phyloP scores from a whole-genome alignment of 2,113 vertebrate genomes.

The Pelecanus crispus region DNA sequence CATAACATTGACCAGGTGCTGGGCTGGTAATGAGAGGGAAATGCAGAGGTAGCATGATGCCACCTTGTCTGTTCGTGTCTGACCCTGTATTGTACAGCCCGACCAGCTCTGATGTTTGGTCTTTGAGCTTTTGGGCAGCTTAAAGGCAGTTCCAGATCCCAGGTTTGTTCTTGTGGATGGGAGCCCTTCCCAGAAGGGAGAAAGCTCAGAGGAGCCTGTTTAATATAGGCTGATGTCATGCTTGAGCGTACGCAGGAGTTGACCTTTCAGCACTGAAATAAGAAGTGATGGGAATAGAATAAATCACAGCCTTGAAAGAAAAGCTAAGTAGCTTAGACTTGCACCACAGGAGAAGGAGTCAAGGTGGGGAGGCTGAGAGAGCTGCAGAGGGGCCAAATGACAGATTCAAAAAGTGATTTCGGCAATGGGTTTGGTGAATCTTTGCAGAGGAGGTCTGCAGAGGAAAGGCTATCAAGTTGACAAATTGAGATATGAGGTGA shows the following conservation, averaged over 20 bases:
- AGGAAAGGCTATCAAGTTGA: background rate
- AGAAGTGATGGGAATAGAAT: constrained; percentile 33
- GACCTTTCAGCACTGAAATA: constrained; percentile 41
- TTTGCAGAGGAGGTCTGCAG: background rate
- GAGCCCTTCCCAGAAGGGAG: constrained; percentile 37
- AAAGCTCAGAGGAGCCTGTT: constrained; percentile 24
- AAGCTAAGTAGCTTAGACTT: background rate
- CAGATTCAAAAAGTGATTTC: background rate
- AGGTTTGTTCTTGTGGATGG: constrained; percentile 11
- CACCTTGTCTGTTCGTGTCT: background rate
- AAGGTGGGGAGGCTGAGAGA: background rate
- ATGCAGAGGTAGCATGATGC: background rate
- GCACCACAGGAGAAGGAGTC: background rate
- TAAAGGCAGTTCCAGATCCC: background rate
- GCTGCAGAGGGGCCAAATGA: background rate
- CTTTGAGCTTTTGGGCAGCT: background rate
- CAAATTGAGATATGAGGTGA: background rate
- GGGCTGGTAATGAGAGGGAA: background rate
- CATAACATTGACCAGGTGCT: background rate
- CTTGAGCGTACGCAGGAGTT: constrained; percentile 26
- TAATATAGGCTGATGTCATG: constrained; percentile 50
- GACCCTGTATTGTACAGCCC: background rate
- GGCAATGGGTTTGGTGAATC: background rate
- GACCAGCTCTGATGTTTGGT: background rate
- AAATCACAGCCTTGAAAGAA: constrained; percentile 21